These are phyloP conservation scores for Vulpes ferrilata DNA, from an alignment of 2,113 vertebrate genomes.

Conservation along the genomic window DNA sequence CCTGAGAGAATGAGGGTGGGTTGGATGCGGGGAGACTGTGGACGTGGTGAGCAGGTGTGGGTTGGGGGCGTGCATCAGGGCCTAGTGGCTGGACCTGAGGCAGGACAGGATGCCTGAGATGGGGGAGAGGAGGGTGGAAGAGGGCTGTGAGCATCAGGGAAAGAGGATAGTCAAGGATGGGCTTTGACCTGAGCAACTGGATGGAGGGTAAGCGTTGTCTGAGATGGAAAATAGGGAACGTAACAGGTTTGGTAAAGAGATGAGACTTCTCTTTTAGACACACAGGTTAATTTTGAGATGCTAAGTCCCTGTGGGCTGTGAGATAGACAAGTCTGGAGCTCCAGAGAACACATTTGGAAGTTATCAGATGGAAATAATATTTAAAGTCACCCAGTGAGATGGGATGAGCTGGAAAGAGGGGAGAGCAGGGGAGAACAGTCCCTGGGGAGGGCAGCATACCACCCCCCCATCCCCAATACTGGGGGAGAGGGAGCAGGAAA, in stretches of 20 bases:
- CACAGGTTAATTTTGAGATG: conserved; percentile 21
- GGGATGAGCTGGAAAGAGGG: neutral
- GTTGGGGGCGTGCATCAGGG: neutral
- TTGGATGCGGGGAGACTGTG: neutral
- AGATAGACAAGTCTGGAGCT: neutral
- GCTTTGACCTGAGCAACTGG: neutral
- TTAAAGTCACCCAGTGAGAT: neutral
- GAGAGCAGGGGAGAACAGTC: too few relatives aligned
- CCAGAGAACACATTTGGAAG: neutral
- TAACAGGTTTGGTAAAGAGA: neutral
- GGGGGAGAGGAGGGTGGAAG: neutral
- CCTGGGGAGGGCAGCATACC: neutral
- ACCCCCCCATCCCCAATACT: neutral
- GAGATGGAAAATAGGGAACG: neutral
- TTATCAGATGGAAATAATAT: conserved; percentile 38
- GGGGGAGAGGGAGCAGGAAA: neutral
- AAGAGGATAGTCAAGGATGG: neutral
- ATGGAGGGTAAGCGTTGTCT: neutral
- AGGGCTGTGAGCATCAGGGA: neutral
- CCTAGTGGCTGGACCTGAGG: neutral
- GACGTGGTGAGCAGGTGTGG: neutral
- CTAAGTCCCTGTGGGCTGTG: neutral
- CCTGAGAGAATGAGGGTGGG: neutral
- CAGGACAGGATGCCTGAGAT: neutral
- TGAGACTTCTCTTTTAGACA: conserved; percentile 7